Conservation (phyloP, 2,888 invertebrate species). For the Hermodice carunculata region DNA sequence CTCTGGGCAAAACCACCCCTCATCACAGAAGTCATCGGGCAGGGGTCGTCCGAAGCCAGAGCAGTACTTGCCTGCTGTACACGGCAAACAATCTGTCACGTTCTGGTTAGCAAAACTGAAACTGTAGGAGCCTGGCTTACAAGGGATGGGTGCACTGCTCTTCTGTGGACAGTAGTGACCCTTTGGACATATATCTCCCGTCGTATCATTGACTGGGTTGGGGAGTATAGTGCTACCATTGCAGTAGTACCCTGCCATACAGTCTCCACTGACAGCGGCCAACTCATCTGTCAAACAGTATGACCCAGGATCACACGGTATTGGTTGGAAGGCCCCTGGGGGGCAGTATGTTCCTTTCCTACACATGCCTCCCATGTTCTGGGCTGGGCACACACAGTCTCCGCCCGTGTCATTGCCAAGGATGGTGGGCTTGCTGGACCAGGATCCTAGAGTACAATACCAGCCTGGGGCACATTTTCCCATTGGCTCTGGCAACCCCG, state of each 20-base stretch:
- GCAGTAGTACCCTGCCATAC: constrained; percentile 63
- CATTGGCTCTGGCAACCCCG: constrained; percentile 53
- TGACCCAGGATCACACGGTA: constrained; percentile 53
- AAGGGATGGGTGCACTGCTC: constrained; percentile 54
- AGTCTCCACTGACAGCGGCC: constrained; percentile 52
- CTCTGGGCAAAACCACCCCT: constrained; percentile 58
- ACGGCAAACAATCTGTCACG: constrained; percentile 57
- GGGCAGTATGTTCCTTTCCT: constrained; percentile 64
- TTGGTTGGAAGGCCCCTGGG: constrained; percentile 50
- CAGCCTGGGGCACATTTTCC: constrained; percentile 58
- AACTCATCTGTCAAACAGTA: constrained; percentile 56
- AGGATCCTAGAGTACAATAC: constrained; percentile 60
- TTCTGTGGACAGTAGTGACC: constrained; percentile 64
- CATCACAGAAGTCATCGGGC: constrained; percentile 59
- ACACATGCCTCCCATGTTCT: constrained; percentile 60
- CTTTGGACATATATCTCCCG: constrained; percentile 64
- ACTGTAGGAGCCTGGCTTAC: constrained; percentile 57
- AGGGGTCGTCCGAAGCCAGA: constrained; percentile 54
- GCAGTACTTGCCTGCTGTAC: constrained; percentile 59
- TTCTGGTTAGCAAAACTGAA: constrained; percentile 57
- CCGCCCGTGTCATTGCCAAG: constrained; percentile 52
- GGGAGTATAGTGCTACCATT: constrained; percentile 54
- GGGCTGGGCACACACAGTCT: constrained; percentile 53
- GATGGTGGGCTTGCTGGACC: constrained; percentile 51
- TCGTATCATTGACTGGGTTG: constrained; percentile 63